Conservation (phyloP, 2,888 invertebrate species). For the Gari tellinella region DNA sequence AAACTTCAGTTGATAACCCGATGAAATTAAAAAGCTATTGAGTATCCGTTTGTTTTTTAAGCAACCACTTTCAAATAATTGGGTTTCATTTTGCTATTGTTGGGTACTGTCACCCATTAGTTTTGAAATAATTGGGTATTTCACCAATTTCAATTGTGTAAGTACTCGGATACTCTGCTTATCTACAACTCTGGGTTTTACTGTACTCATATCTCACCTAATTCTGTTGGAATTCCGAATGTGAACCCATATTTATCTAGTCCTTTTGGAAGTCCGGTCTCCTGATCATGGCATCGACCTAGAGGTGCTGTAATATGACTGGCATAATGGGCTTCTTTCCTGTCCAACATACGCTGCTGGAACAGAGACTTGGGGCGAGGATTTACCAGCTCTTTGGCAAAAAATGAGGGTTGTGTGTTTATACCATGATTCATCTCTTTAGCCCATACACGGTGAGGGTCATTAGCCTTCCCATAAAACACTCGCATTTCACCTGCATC, state of each 20-base stretch:
- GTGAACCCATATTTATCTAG: conserved; percentile 74
- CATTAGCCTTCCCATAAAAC: conserved; percentile 82
- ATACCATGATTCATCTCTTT: conserved; percentile 82
- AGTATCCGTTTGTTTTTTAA: no score
- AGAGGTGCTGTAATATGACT: conserved; percentile 78
- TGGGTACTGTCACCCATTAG: no score
- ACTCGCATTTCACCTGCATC: conserved; percentile 80
- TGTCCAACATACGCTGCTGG: conserved; percentile 75
- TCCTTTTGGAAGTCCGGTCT: conserved; percentile 72
- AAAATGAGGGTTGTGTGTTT: conserved; percentile 72
- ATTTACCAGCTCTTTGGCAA: conserved; percentile 79
- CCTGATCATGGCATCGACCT: conserved; percentile 79
- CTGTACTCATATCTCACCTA: conserved; percentile 67
- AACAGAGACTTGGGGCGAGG: conserved; percentile 80
- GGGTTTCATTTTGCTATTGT: no score
- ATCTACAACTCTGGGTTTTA: neutral
- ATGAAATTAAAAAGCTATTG: no score
- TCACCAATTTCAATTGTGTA: no score
- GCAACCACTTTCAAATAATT: no score
- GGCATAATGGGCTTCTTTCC: conserved; percentile 78
- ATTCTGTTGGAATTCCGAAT: conserved; percentile 81
- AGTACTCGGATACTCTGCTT: no score
- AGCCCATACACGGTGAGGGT: conserved; percentile 82
- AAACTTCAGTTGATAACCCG: no score
- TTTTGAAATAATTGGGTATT: no score